Base-by-base conservation (phyloP, 2,888 invertebrate species). In the Nudaria mundana region DNA sequence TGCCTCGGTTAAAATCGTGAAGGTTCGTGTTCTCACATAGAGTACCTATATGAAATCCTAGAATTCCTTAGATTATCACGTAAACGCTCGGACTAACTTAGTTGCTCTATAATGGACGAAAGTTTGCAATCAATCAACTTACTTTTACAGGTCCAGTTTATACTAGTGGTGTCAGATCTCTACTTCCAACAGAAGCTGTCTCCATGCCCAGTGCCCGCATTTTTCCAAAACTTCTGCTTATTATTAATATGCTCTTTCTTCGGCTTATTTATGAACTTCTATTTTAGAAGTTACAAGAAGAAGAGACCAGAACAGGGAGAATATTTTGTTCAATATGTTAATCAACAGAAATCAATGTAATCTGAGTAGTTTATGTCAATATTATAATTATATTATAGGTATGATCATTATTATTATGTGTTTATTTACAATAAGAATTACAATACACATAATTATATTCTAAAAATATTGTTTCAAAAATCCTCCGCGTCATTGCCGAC, bases 241-340 rank as follows among this genome's bases (percentile, higher is more conserved):
- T 60, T 84, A 6, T 90, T 92, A 54, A 89, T 92, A 1, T 59
- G 71, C 0, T 84, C 92, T 0, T 94, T 93, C 71, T 87, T 93
- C 25, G 85, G 91, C 38, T 84, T 93, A 3, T 94, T 94, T 62
- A 82, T 91, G 51, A 90, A 92, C 37, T 93, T 93, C 71, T 93
- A 93, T 56, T 49, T 82, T 34, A 64, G 58, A 25, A 86, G 72
- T 43, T 88, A 88, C 40, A 66, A 54, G 1, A 69, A 63, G 36
- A 47, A 40, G n/a, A 68, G 63, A 47, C 40, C 46, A 4, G 36
- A 45, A 35, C 43, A 45, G 31, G 33, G 54, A n/a, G 18, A 18
- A 18, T 20, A 5, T 20, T n/a, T n/a, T n/a, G n/a, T n/a, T n/a
- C 48, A 50, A 2, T 29, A 26, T 30, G n/a, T 12, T 28, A 29